Conservation (phyloP, 2,113 vertebrate genomes). For the Alectura lathami region DNA sequence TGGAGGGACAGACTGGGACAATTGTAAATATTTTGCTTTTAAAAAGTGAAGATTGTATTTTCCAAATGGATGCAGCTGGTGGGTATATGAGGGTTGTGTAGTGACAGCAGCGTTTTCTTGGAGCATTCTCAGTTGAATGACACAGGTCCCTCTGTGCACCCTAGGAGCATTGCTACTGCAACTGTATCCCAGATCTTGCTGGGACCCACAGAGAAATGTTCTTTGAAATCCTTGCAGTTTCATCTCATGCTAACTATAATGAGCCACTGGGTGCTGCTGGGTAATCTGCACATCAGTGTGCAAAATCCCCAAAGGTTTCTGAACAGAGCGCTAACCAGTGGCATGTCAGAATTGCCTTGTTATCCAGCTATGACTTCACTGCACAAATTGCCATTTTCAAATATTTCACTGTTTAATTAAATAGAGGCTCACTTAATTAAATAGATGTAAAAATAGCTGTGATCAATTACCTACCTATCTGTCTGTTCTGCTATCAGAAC, state of each 20-base stretch:
- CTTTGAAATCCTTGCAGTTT: conserved; percentile 38
- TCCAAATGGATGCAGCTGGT: conserved; percentile 50
- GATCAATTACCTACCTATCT: background rate
- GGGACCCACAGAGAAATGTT: background rate
- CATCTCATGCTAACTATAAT: background rate
- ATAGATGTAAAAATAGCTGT: background rate
- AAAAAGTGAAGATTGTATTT: conserved; percentile 2
- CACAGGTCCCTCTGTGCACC: background rate
- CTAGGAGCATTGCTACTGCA: background rate
- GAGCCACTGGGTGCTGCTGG: background rate
- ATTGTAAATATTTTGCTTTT: conserved; percentile 61
- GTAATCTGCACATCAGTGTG: background rate
- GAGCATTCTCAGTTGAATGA: background rate
- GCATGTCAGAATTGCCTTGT: background rate
- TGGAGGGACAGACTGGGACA: conserved; percentile 29
- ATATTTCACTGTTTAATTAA: conserved; percentile 21
- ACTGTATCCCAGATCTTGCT: background rate
- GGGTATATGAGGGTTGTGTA: background rate
- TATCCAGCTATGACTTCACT: background rate
- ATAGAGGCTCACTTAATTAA: background rate
- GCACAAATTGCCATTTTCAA: background rate
- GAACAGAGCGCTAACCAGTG: background rate
- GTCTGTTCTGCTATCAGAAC: background rate
- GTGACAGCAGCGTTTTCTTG: conserved; percentile 36
- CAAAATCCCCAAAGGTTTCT: background rate